Base-by-base conservation (phyloP, 2,113 vertebrate species). In the Hippocampus zosterae region DNA sequence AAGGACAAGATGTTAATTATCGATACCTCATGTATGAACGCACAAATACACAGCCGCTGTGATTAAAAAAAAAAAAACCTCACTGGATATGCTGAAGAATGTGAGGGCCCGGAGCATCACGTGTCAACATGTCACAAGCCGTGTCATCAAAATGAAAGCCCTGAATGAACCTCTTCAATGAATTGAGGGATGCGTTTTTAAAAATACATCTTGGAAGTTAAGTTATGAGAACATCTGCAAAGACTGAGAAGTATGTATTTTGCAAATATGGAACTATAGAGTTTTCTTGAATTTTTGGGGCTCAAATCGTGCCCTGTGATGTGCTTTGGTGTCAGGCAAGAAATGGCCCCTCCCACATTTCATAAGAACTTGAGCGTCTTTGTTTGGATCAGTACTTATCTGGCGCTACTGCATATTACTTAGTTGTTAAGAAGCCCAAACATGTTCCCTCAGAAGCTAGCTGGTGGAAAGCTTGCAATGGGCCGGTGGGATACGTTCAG, bases 1-100 rank as follows among this genome's bases (percentile, higher is more conserved):
- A 46, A 65, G 63, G 42, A 67, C 27, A 52, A 57, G 52, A 65
- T 66, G 37, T 52, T 66, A 70, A 75, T 67, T 63, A 70, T 33
- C 59, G 67, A 69, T 41, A 50, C 46, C 13, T 53, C 29, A 33
- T 67, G 29, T 53, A 67, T 53, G 53, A 50, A 52, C 7, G 42
- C 9, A 40, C 25, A 61, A 70, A 33, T 37, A 69, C 29, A 33
- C 27, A 41, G 62, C 13, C 41, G 41, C 23, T 46, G 13, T 15
- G 63, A 9, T 44, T 13, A 44, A 44, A 37, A 37, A 37, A 33
- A 33, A 33, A 11, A 42, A 42, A 42, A 42, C 2, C 18, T 52
- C 50, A 23, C 23, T 60, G 27, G 57, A 33, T 29, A 29, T 29
- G 52, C 13, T 19, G 44, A 62, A 5, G 16, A 7, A 52, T 67